Evolutionary conservation across 2,888 invertebrate genomes (phyloP).

Genomic region (Protula sp.): DNA sequence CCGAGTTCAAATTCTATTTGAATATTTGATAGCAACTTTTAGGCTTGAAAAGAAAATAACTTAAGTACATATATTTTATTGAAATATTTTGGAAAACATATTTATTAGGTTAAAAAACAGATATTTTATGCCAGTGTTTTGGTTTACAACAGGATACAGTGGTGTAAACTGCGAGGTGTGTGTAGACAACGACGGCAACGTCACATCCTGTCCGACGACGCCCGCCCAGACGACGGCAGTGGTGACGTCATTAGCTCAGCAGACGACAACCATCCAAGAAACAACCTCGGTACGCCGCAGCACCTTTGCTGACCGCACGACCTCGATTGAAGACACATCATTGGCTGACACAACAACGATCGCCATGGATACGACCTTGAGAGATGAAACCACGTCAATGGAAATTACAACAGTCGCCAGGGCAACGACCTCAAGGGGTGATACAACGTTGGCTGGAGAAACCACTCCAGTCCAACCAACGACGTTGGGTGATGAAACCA

Average conservation of each 20-base stretch:
- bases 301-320: neutral
- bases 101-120: no score
- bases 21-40: no score
- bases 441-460: neutral
- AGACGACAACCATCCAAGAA: neutral
- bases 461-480: neutral
- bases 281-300: neutral
- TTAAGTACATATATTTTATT: no score
- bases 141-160: no score
- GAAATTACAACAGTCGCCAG: neutral
- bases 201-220: no score
- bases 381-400: neutral
- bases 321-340: neutral
- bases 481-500: neutral
- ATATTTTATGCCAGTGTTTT: no score
- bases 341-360: neutral
- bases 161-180: no score
- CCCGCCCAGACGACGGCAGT: neutral
- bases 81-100: no score
- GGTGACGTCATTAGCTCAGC: neutral
- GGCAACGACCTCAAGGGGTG: neutral
- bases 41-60: no score
- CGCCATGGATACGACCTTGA: neutral
- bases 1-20: no score
- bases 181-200: no score